Conservation (phyloP, 2,888 invertebrate genomes). For the Mechanitis mazaeus region DNA sequence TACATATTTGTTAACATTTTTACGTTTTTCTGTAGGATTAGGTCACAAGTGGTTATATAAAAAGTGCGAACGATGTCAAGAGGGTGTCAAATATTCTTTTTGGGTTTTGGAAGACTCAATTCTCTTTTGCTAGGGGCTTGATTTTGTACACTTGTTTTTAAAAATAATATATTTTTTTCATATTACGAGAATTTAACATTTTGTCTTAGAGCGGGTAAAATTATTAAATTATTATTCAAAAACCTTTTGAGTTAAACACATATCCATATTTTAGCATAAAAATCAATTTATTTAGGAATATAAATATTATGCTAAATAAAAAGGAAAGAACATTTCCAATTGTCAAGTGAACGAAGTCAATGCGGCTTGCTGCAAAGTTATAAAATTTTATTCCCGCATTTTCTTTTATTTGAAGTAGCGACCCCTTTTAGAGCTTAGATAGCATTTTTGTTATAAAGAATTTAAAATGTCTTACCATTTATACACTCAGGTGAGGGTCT, state of each 20-base stretch:
- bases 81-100: not conserved
- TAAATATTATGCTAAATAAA: not conserved
- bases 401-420: slow-evolving; percentile 6
- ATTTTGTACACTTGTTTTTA: not conserved
- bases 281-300: not conserved
- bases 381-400: slow-evolving; percentile 4
- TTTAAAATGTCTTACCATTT: slow-evolving; percentile 1
- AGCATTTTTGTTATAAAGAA: slow-evolving; percentile 5
- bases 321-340: slow-evolving; percentile 3
- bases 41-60: slow-evolving; percentile 9
- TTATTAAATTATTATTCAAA: too few relatives aligned
- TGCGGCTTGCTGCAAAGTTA: slow-evolving; percentile 6
- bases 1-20: slow-evolving; percentile 27
- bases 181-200: too few relatives aligned
- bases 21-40: slow-evolving; percentile 15
- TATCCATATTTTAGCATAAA: too few relatives aligned
- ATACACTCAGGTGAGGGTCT: too few relatives aligned
- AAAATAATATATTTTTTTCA: not conserved
- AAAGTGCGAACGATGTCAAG: slow-evolving; percentile 4
- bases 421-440: slow-evolving; percentile 5
- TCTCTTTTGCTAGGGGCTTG: not conserved
- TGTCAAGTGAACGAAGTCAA: slow-evolving; percentile 7
- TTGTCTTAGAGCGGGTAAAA: too few relatives aligned
- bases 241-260: too few relatives aligned
- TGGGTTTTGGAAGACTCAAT: not conserved